These are phyloP conservation scores for Erithacus rubecula DNA, from an alignment of 2,797 vertebrate species.

Conservation along the genomic window DNA sequence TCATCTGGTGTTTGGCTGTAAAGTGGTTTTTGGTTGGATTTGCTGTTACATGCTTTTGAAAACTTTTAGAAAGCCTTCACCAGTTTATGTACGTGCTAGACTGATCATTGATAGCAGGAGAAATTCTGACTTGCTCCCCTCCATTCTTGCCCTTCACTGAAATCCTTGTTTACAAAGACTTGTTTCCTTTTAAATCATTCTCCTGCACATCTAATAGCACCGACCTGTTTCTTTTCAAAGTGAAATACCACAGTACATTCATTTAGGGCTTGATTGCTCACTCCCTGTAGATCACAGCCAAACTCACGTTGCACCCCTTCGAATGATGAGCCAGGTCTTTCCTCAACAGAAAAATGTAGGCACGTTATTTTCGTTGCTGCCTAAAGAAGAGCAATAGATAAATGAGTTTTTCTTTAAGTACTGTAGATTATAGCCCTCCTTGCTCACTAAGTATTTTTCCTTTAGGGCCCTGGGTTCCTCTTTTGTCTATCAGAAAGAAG, in stretches of 20 bases:
- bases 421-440: background rate
- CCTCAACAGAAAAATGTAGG: background rate
- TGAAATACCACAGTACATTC: background rate
- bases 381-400: background rate
- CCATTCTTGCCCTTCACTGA: accelerated
- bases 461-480: conserved; percentile 26
- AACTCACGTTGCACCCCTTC: background rate
- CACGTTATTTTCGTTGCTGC: background rate
- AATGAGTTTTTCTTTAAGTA: background rate
- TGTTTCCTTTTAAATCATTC: conserved; percentile 29
- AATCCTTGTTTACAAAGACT: conserved; percentile 13
- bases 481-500: conserved; percentile 51
- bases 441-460: background rate
- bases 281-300: background rate
- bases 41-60: background rate
- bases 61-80: background rate
- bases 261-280: background rate
- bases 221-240: background rate
- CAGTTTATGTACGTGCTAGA: background rate
- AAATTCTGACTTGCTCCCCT: background rate
- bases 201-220: background rate
- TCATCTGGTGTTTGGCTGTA: background rate
- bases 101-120: background rate
- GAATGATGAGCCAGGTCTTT: background rate
- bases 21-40: background rate